Conservation (phyloP, 2,797 vertebrate species). For the Choloepus didactylus region DNA sequence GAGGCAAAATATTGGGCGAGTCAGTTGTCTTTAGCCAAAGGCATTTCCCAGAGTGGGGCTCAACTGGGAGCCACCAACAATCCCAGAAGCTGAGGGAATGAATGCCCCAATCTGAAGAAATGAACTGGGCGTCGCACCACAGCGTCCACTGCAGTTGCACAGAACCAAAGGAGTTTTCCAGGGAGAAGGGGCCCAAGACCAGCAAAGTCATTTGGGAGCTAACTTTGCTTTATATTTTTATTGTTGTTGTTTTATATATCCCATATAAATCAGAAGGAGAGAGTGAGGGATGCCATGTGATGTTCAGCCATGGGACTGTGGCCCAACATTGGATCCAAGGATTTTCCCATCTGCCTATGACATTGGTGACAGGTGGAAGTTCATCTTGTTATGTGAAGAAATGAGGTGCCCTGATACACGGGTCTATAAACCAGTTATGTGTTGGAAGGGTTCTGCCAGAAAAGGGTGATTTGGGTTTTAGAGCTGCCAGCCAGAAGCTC, state of each 20-base stretch:
- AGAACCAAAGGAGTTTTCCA: background rate
- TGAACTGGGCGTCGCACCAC: background rate
- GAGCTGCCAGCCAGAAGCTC: background rate
- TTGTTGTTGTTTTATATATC: background rate
- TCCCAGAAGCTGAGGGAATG: background rate
- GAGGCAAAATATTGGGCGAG: background rate
- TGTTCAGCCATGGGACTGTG: no score
- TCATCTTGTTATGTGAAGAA: conserved; percentile 14
- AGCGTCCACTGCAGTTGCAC: no score
- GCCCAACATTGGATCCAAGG: background rate
- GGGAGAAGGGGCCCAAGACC: background rate
- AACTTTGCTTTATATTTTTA: background rate
- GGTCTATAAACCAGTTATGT: background rate
- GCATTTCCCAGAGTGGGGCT: background rate
- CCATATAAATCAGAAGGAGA: background rate
- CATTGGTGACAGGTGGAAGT: background rate
- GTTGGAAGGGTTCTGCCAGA: background rate
- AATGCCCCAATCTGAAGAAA: background rate
- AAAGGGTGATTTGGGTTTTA: background rate
- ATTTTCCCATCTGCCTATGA: background rate
- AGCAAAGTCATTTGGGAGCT: background rate
- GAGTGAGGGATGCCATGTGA: background rate
- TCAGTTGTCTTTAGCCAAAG: background rate
- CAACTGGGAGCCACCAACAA: background rate
- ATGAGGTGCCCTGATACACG: background rate